Evolutionary conservation across 2,113 vertebrate genomes (phyloP).

Genomic region (Nesogale talazaci): DNA sequence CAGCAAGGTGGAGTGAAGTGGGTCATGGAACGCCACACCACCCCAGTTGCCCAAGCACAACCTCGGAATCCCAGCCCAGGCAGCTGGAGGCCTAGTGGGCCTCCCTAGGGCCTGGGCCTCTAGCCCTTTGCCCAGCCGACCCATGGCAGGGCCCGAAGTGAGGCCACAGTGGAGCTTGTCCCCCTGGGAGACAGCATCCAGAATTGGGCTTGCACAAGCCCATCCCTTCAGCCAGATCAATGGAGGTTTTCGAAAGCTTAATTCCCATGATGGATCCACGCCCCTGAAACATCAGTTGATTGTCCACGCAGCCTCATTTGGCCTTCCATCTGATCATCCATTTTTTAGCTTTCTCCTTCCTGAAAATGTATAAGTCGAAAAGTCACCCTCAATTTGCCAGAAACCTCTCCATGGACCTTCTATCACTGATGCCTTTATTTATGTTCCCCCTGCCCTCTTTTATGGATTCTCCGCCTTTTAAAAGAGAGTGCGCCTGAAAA

Average conservation of each 20-base stretch:
- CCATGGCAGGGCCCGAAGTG: fast-evolving
- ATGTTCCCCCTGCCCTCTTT: background rate
- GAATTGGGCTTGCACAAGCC: background rate
- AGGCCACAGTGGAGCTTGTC: background rate
- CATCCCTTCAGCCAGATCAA: background rate
- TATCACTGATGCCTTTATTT: constrained; percentile 21
- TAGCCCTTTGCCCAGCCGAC: background rate
- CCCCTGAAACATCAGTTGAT: background rate
- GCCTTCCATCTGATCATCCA: background rate
- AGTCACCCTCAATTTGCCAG: background rate
- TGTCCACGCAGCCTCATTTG: background rate
- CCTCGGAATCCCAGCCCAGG: background rate
- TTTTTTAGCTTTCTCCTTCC: background rate
- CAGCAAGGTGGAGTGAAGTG: fast-evolving
- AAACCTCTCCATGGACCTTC: background rate
- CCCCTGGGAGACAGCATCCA: background rate
- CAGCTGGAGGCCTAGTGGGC: background rate
- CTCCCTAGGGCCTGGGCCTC: fast-evolving
- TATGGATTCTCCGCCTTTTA: background rate
- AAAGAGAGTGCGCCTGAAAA: background rate
- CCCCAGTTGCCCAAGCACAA: fast-evolving
- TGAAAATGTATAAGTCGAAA: constrained; percentile 29
- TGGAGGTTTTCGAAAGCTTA: background rate
- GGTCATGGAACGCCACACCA: no score
- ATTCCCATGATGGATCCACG: background rate